phyloP scores from a whole-genome alignment of 1,140 invertebrate genomes.

The Phymastichus coffea region DNA sequence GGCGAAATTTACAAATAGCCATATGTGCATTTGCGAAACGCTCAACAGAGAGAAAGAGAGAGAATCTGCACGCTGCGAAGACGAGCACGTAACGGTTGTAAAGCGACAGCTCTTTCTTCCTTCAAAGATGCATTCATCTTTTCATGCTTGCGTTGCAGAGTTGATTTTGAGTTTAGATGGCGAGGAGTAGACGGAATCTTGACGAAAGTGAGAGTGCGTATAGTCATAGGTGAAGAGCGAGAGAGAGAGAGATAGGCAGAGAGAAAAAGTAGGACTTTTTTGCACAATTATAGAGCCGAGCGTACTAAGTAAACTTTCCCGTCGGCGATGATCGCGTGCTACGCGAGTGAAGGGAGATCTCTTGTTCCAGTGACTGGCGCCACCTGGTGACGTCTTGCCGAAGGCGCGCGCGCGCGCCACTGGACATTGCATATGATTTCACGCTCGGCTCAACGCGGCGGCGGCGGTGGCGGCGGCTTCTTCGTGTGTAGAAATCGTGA shows the following conservation, averaged over 20 bases:
- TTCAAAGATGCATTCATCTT: no score
- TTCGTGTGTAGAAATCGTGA: slow-evolving; percentile 60
- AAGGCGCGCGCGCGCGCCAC: background rate
- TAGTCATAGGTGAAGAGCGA: no score
- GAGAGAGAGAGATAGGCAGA: no score
- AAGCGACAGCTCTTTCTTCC: no score
- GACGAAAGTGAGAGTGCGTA: no score
- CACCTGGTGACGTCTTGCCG: slow-evolving; percentile 34
- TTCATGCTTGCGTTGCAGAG: no score
- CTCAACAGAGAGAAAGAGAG: background rate
- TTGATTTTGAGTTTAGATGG: no score
- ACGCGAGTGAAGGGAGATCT: slow-evolving; percentile 15
- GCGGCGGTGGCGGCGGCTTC: slow-evolving; percentile 39
- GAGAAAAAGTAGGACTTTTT: no score
- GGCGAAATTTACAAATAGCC: background rate
- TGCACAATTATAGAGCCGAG: no score
- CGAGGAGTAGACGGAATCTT: no score
- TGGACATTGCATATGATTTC: slow-evolving; percentile 57
- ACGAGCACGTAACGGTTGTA: background rate
- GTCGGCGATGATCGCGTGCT: background rate
- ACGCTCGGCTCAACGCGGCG: slow-evolving; percentile 45
- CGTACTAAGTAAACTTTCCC: slow-evolving; percentile 7
- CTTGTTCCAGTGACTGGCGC: slow-evolving; percentile 41
- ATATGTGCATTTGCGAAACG: slow-evolving; percentile 15
- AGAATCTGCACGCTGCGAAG: background rate